Percentiles rank a stretch among this genome's conserved stretches.
phyloP scores from a whole-genome alignment of 2,888 invertebrate genomes.

The Tetragonula carbonaria region DNA sequence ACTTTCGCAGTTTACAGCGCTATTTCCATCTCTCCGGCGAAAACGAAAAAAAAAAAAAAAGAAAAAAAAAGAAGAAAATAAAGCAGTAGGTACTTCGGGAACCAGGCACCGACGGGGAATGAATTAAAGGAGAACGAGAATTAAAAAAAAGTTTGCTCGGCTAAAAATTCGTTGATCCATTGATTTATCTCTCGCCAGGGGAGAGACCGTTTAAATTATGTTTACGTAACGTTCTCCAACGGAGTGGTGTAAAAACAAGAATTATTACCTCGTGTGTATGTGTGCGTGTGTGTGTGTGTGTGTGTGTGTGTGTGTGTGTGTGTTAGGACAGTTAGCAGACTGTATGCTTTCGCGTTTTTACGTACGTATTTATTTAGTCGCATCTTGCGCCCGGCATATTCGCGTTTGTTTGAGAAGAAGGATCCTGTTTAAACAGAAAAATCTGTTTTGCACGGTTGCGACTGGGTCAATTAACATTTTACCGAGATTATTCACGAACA shows the following conservation, averaged over 20 bases:
- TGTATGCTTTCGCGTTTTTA: constrained; percentile 4
- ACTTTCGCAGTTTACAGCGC: not conserved
- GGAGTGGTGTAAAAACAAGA: constrained; percentile 12
- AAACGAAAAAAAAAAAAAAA: too few species aligned
- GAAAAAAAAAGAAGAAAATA: not conserved
- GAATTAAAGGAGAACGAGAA: not conserved
- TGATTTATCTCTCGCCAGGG: constrained; percentile 23
- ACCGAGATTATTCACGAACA: too few species aligned
- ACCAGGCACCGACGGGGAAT: not conserved
- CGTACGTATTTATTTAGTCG: not conserved
- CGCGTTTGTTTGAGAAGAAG: not conserved
- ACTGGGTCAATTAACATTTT: too few species aligned
- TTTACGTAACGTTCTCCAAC: constrained; percentile 4
- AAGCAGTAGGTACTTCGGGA: not conserved
- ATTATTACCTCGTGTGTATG: constrained; percentile 14
- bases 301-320: not conserved
- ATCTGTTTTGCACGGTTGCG: too few species aligned
- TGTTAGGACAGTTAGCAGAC: not conserved
- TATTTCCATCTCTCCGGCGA: not conserved
- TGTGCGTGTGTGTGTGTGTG: too few species aligned
- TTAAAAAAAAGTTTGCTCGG: not conserved
- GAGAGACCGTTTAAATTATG: constrained; percentile 17
- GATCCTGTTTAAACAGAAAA: not conserved
- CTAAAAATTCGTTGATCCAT: constrained; percentile 9
- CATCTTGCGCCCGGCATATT: not conserved